These are phyloP conservation scores for Pseudonaja textilis DNA, from an alignment of 2,113 vertebrate genomes.

Conservation along the genomic window DNA sequence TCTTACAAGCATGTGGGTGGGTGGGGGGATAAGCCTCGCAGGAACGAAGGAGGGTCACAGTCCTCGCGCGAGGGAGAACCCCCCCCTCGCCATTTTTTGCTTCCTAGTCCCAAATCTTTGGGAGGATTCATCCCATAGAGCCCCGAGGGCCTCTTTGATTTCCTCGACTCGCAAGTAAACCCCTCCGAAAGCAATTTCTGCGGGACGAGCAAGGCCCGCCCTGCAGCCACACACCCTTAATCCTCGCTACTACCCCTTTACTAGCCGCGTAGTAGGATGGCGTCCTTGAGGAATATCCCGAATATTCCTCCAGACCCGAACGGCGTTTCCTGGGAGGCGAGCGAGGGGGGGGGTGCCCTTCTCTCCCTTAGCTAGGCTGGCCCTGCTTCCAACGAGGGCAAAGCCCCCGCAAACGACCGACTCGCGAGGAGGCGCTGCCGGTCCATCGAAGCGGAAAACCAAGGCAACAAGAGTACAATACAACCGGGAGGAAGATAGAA, in stretches of 20 bases:
- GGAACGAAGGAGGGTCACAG: not conserved
- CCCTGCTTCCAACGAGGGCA: not conserved
- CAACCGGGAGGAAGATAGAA: not conserved
- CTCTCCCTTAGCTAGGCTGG: not conserved
- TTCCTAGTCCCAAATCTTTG: not conserved
- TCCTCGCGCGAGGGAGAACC: not conserved
- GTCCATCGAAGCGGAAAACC: not conserved
- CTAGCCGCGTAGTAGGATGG: no score
- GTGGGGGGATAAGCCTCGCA: not conserved
- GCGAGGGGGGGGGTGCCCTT: not conserved
- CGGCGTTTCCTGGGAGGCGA: not conserved
- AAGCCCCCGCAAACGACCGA: not conserved
- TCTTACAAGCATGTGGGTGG: not conserved
- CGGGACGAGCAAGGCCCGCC: not conserved
- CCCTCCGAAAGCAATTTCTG: not conserved
- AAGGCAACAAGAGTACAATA: not conserved
- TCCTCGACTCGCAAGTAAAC: not conserved
- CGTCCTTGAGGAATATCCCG: not conserved
- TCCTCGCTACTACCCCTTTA: not conserved
- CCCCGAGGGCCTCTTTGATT: not conserved
- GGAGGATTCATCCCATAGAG: no score
- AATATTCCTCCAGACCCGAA: not conserved
- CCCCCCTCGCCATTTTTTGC: not conserved
- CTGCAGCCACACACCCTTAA: not conserved
- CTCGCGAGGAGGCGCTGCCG: not conserved